Evolutionary conservation across 2,113 vertebrate species (phyloP).

Genomic region (Corythornis madagascariensis): DNA sequence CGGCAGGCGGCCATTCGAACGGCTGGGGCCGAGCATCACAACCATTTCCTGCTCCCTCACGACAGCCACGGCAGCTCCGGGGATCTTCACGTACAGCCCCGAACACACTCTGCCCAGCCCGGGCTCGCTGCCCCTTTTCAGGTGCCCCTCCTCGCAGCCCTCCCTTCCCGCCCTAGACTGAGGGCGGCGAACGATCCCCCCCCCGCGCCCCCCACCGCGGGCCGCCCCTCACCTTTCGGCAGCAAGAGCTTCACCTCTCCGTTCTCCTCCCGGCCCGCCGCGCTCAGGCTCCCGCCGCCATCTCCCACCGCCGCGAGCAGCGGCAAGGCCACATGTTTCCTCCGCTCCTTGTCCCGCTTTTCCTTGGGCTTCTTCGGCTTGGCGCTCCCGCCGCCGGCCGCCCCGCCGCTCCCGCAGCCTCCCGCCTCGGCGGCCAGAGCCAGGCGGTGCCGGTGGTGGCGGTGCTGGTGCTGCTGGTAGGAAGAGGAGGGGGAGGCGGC

Average conservation of each 20-base stretch:
- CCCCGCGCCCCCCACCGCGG: too few species aligned
- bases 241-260: constrained; percentile 84
- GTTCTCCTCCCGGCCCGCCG: constrained; percentile 84
- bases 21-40: neutral
- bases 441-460: constrained; percentile 53
- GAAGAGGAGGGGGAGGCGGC: constrained; percentile 50
- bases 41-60: neutral
- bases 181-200: neutral
- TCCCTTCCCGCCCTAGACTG: neutral
- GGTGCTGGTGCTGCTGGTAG: constrained; percentile 52
- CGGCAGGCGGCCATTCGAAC: neutral
- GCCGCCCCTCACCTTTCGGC: constrained; percentile 80
- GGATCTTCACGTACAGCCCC: neutral
- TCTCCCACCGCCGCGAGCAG: constrained; percentile 43
- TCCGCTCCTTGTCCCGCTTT: constrained; percentile 82
- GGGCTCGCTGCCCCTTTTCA: neutral
- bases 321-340: constrained; percentile 74
- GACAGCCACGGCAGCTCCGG: neutral
- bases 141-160: neutral
- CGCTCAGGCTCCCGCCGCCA: constrained; percentile 68
- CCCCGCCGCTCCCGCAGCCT: neutral
- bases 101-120: neutral
- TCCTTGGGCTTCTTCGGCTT: constrained; percentile 85
- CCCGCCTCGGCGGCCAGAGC: neutral
- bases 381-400: constrained; percentile 37